Conservation (phyloP, 2,888 invertebrate genomes). For the Sepioteuthis lessoniana region DNA sequence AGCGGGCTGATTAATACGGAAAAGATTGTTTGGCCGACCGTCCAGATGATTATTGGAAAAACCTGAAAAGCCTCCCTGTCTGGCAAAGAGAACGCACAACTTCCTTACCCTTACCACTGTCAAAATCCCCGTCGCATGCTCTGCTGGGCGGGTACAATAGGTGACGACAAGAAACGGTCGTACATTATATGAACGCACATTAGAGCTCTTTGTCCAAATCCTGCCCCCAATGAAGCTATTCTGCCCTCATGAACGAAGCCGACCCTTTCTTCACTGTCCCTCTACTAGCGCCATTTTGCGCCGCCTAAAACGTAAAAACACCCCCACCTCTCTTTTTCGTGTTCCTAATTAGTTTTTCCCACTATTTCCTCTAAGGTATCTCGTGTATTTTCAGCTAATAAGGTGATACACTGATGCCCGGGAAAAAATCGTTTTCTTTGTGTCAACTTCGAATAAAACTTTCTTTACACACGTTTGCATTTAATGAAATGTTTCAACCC, state of each 20-base stretch:
- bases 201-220: not conserved
- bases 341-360: not conserved
- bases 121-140: slow-evolving; percentile 9
- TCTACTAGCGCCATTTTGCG: not conserved
- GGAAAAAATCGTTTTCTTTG: not conserved
- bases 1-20: slow-evolving; percentile 21
- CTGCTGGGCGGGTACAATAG: not conserved
- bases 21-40: not conserved
- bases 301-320: not conserved
- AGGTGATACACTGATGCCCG: not conserved
- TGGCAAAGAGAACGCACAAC: not conserved
- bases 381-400: not conserved
- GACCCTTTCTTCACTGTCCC: not conserved
- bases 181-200: not conserved
- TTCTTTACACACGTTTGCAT: not conserved
- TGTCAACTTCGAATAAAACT: not conserved
- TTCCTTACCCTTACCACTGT: not conserved
- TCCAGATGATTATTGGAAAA: not conserved
- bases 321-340: not conserved
- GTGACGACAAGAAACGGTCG: slow-evolving; percentile 1
- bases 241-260: not conserved
- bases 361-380: not conserved
- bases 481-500: too few relatives aligned
- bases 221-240: not conserved
- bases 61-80: not conserved